Evolutionary conservation across 2,888 invertebrate genomes (phyloP), one percentile per base, ranked within the genome.

Genomic region (Conomelus anceps): DNA sequence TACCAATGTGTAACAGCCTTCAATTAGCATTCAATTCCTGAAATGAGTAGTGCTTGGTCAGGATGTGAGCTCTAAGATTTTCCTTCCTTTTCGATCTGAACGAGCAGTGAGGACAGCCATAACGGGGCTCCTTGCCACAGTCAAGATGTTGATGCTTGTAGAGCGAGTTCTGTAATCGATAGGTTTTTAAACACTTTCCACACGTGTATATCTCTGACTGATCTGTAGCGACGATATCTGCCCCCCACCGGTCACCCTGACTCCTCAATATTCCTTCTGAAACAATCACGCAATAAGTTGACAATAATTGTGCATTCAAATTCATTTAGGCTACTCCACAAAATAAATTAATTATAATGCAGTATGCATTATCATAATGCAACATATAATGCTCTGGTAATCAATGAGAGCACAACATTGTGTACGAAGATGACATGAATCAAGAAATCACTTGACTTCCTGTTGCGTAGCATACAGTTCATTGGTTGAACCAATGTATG

Each of bases 61-160:
- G 20, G 22, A 90, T 87, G 87, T 90, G 90, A 24, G 22, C 87
- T 84, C 90, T 90, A 20, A 91, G 23, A n/a, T 88, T 88, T 23
- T 88, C 89, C 24, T 91, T 90, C 41, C 89, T 88, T 22, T 85
- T 84, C 84, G 89, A 90, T 22, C 90, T 90, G 87, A 90, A 91
- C 23, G 88, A 24, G 88, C 91, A 91, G 89, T 90, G 89, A 22
- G 90, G 87, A 84, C 91, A 91, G 11, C 26, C 22, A 84, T 91
- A 91, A 85, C 90, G 90, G 87, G 90, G 91, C 63, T 90, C 90
- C 88, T 91, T 90, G 11, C 90, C 90, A 84, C 91, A 91, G 87
- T 91, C 90, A 84, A 91, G 91, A 23, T 89, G 90, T 87, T 90
- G 88, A 88, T 91, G 91, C 84, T 90, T 90, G 23, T 90, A 89